Evolutionary conservation across 2,888 invertebrate species (phyloP).

Genomic region (Meandrusa payeni): DNA sequence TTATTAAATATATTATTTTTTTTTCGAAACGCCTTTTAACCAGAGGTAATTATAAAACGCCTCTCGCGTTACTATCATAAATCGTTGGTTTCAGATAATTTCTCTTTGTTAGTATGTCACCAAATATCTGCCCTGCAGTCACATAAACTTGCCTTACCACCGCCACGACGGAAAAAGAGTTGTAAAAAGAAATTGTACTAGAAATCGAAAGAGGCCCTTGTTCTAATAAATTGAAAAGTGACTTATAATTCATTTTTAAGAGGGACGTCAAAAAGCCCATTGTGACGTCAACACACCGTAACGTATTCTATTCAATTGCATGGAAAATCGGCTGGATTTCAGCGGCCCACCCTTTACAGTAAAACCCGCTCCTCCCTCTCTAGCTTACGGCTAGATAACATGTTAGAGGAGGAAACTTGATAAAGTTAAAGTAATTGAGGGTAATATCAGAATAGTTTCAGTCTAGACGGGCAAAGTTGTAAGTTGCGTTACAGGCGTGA

Average conservation of each 20-base stretch:
- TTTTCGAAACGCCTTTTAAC: too few relatives aligned
- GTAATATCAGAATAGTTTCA: conserved; percentile 72
- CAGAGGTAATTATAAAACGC: too few relatives aligned
- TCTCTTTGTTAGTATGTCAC: too few relatives aligned
- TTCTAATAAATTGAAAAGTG: conserved; percentile 25
- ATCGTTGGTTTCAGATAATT: too few relatives aligned
- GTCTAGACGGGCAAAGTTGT: conserved; percentile 71
- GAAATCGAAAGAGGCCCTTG: too few relatives aligned
- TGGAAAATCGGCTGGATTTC: conserved; percentile 72
- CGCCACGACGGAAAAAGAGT: too few relatives aligned
- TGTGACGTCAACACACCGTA: conserved; percentile 65
- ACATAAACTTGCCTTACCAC: too few relatives aligned
- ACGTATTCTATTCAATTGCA: conserved; percentile 74
- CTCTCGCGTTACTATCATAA: too few relatives aligned
- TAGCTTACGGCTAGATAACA: conserved; percentile 21
- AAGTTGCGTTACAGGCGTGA: conserved; percentile 63
- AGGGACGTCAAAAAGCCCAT: conserved; percentile 53
- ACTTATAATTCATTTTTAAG: conserved; percentile 31
- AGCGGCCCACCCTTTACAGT: conserved; percentile 49
- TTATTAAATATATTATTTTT: too few relatives aligned
- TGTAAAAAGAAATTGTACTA: too few relatives aligned
- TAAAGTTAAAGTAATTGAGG: conserved; percentile 59
- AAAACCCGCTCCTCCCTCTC: conserved; percentile 38
- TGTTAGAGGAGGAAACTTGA: conserved; percentile 41
- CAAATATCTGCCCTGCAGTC: too few relatives aligned